Percentiles rank a stretch among this genome's conserved stretches.
These are phyloP conservation scores for Platysternon megacephalum DNA, from an alignment of 2,113 vertebrate species.

Conservation along the genomic window DNA sequence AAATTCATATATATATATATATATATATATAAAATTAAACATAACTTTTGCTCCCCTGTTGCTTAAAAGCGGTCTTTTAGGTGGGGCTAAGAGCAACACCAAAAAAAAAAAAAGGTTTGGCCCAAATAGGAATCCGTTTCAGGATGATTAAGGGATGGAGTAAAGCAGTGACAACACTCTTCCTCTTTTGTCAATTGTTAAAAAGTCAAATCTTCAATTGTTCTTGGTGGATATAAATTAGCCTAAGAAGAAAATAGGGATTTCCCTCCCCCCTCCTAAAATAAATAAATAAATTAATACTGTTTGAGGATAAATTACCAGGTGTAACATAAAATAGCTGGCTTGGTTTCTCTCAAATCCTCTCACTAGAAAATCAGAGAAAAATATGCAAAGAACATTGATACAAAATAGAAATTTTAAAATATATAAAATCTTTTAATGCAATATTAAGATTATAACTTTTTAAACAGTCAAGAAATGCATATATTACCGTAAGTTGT, in stretches of 20 bases:
- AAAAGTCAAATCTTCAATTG: neutral
- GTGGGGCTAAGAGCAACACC: too few species aligned
- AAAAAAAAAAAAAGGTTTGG: too few species aligned
- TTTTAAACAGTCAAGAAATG: neutral
- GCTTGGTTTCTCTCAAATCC: neutral
- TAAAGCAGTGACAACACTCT: neutral
- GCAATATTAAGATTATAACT: neutral
- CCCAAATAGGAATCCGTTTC: too few species aligned
- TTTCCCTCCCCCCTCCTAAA: neutral
- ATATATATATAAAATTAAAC: too few species aligned
- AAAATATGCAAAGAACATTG: fast-evolving
- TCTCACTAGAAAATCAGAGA: neutral
- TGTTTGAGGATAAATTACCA: neutral
- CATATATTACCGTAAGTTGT: neutral
- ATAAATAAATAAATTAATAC: neutral
- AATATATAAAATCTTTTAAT: neutral
- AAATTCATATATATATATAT: too few species aligned
- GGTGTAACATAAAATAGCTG: neutral
- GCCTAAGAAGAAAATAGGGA: neutral
- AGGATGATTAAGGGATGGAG: neutral
- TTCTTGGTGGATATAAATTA: neutral
- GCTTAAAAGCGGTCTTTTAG: too few species aligned
- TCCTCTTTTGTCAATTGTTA: neutral
- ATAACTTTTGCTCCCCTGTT: too few species aligned
- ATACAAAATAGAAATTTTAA: neutral